Base-by-base conservation (phyloP, 2,888 invertebrate genomes). In the Eledone cirrhosa region DNA sequence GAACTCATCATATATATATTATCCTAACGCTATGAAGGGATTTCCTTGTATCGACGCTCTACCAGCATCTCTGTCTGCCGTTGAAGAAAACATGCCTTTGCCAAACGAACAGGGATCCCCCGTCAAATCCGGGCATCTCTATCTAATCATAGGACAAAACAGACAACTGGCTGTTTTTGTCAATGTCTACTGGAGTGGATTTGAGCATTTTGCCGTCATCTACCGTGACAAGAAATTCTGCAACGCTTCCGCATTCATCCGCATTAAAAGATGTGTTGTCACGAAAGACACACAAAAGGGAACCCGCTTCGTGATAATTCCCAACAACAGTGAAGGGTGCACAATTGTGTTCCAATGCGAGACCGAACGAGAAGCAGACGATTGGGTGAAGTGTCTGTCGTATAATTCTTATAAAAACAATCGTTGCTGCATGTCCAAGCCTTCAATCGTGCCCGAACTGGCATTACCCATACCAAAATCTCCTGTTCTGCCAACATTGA, bases 131-230 rank as follows among this genome's bases (percentile, higher is more conserved):
- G 86, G 85, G 33, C 83, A 83, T 5, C 80, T 86, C 65, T 80
- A 78, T 47, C 79, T 86, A 53, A 48, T 85, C 19, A 84, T 85
- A 65, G 80, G 78, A 22, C 80, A 80, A n/a, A 81, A 82, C 27
- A 78, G 81, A 78, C 81, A 82, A 67, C 65, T 84, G 3, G 83
- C 84, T 0, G 85, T 87, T 63, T 83, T 84, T 59, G 86, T 86
- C 19, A 82, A 85, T 63, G 86, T 86, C 63, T 85, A 86, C 81
- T 80, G 83, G 72, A 86, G 83, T 79, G 83, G 82, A 74, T 86
- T 85, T 79, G 87, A 86, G 80, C 87, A 86, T 78, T 87, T 84
- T 75, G 85, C 83, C 11, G 84, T 87, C 3, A 78, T 87, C 24
- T 85, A 83, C 81, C 85, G 83, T 77, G 86, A 86, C 79, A 81